A percentile compares a stretch with the other conserved stretches of the same genome.
Conservation (phyloP, 1,140 invertebrate species). For the Zaprionus capensis region DNA sequence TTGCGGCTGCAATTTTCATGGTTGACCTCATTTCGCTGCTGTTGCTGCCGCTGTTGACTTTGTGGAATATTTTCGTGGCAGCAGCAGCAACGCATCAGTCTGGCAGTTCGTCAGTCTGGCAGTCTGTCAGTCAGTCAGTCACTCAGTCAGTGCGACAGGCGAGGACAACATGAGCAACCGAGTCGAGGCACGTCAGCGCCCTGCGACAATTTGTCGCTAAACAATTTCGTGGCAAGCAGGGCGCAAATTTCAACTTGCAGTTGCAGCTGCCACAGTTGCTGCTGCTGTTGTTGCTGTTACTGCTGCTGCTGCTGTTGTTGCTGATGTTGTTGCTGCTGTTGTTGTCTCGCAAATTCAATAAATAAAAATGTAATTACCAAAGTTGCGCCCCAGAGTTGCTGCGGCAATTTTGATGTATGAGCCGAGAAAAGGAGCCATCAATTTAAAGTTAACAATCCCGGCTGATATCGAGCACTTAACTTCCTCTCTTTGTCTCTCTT, state of each 20-base stretch:
- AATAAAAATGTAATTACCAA: slow-evolving; percentile 79
- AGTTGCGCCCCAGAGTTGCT: slow-evolving; percentile 33
- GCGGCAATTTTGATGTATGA: slow-evolving; percentile 52
- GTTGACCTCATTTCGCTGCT: slow-evolving; percentile 77
- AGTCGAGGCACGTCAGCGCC: slow-evolving; percentile 56
- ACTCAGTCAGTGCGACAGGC: slow-evolving; percentile 15
- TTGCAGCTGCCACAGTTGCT: slow-evolving; percentile 20
- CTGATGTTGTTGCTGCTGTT: slow-evolving; percentile 14
- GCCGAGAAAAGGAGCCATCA: slow-evolving; percentile 6
- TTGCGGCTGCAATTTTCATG: slow-evolving; percentile 69
- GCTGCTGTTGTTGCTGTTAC: slow-evolving; percentile 7
- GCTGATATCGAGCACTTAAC: too few species aligned
- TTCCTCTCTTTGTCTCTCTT: too few species aligned
- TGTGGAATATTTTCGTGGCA: slow-evolving; percentile 74
- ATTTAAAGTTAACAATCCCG: slow-evolving; percentile 1
- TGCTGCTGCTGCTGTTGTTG: slow-evolving; percentile 35
- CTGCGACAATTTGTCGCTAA: slow-evolving; percentile 79
- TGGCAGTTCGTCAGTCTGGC: background rate
- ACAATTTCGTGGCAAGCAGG: slow-evolving; percentile 60
- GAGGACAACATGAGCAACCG: slow-evolving; percentile 41
- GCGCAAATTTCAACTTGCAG: slow-evolving; percentile 62
- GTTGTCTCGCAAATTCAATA: slow-evolving; percentile 69
- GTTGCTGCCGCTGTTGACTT: slow-evolving; percentile 69
- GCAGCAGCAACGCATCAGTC: slow-evolving; percentile 30
- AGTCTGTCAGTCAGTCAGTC: slow-evolving; percentile 11